phyloP scores from a whole-genome alignment of 2,797 vertebrate genomes.

The Sylvilagus floridanus region DNA sequence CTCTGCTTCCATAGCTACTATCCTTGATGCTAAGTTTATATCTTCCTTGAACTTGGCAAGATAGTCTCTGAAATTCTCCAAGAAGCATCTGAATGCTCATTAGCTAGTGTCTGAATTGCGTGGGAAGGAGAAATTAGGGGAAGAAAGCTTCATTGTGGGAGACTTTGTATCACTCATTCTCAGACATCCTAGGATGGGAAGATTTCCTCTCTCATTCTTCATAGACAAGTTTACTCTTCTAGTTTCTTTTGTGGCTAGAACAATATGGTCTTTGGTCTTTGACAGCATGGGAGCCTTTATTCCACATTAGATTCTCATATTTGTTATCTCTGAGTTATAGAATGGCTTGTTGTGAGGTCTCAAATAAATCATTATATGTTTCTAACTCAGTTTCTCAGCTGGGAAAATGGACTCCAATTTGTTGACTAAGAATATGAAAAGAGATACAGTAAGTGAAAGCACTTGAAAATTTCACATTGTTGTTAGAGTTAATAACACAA shows the following conservation, averaged over 20 bases:
- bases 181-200: neutral
- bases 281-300: neutral
- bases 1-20: neutral
- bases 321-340: conserved; percentile 6
- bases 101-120: neutral
- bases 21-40: neutral
- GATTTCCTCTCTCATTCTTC: neutral
- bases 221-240: neutral
- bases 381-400: conserved; percentile 64
- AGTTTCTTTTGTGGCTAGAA: neutral
- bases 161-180: conserved; percentile 28
- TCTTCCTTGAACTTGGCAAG: conserved; percentile 27
- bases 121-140: conserved; percentile 3
- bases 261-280: neutral
- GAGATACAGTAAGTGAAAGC: conserved; percentile 60
- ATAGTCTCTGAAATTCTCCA: neutral
- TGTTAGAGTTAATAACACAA: conserved; percentile 40
- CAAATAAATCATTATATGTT: conserved; percentile 15
- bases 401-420: conserved; percentile 42
- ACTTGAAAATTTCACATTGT: conserved; percentile 26
- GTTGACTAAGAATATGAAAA: conserved; percentile 61
- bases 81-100: neutral
- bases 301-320: neutral
- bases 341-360: conserved; percentile 9
- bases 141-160: neutral